Evolutionary conservation across 2,888 invertebrate species (phyloP).

Genomic region (Eudemis profundana): DNA sequence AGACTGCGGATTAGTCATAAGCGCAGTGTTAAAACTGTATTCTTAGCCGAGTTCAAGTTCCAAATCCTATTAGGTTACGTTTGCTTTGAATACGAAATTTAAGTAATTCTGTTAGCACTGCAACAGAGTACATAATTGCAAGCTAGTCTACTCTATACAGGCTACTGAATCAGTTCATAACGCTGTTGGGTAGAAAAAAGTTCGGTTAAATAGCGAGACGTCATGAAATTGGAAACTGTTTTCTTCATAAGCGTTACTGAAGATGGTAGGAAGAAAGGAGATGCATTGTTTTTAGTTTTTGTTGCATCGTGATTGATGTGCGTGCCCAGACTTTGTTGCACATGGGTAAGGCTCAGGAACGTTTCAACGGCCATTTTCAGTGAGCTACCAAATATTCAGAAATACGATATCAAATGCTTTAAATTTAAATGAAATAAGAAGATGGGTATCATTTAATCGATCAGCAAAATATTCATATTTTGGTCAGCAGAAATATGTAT

Average conservation of each 20-base stretch:
- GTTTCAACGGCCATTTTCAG: too few species aligned
- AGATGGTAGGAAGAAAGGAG: neutral
- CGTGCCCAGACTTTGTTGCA: too few species aligned
- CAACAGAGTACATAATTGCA: conserved; percentile 20
- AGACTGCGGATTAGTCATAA: conserved; percentile 17
- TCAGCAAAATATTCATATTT: too few species aligned
- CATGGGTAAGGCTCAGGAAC: too few species aligned
- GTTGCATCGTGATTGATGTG: too few species aligned
- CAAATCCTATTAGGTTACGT: conserved; percentile 37
- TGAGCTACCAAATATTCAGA: too few species aligned
- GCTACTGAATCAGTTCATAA: conserved; percentile 7
- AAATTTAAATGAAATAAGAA: too few species aligned
- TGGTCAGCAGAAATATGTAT: too few species aligned
- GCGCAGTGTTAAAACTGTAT: conserved; percentile 25
- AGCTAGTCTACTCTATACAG: conserved; percentile 28
- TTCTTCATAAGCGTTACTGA: neutral
- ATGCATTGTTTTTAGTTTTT: too few species aligned
- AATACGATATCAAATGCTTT: too few species aligned
- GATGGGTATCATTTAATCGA: too few species aligned
- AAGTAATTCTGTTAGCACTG: conserved; percentile 35
- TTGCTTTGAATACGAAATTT: conserved; percentile 38
- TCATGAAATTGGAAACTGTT: neutral
- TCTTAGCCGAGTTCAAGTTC: conserved; percentile 22
- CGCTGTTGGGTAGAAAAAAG: neutral
- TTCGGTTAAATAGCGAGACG: neutral